A percentile compares a stretch with the other conserved stretches of the same genome.
Conservation (phyloP, 2,113 vertebrate genomes). For the Ammodytes marinus region DNA sequence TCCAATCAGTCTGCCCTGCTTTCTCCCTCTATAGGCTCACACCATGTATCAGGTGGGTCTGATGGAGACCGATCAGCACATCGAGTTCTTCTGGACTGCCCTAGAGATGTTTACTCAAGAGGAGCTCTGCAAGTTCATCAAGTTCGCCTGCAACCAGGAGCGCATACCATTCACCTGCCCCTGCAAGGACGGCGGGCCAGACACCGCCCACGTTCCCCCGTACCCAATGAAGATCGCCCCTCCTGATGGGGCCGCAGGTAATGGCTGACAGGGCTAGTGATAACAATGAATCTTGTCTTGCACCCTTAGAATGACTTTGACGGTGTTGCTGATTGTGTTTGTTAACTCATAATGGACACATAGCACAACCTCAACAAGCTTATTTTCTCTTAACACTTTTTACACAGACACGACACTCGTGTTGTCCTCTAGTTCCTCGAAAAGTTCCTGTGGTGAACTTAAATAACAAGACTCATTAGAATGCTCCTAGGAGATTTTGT, state of each 20-base stretch:
- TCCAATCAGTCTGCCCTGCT: not conserved
- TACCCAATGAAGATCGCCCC: constrained; percentile 99
- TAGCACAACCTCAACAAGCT: not conserved
- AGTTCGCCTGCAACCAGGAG: constrained; percentile 99
- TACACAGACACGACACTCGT: not conserved
- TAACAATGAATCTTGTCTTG: constrained; percentile 18
- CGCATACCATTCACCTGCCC: constrained; percentile 98
- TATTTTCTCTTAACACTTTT: not conserved
- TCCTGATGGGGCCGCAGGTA: constrained; percentile 95
- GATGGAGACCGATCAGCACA: constrained; percentile 98
- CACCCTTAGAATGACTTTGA: constrained; percentile 39
- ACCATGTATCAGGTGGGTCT: constrained; percentile 99
- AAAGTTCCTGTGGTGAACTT: constrained; percentile 2
- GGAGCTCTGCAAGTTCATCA: constrained; percentile 99
- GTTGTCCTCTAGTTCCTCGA: not conserved
- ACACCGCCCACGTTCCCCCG: constrained; percentile 96
- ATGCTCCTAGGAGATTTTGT: not conserved
- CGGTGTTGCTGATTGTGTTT: constrained; percentile 16
- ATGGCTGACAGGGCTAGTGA: not conserved
- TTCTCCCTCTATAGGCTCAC: constrained; percentile 87
- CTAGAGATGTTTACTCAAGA: constrained; percentile 97
- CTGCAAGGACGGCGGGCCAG: constrained; percentile 95
- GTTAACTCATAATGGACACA: not conserved
- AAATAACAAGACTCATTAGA: not conserved
- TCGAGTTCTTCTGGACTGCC: constrained; percentile 97